Evolutionary conservation across 2,113 vertebrate species (phyloP).

Genomic region (Sander lucioperca): DNA sequence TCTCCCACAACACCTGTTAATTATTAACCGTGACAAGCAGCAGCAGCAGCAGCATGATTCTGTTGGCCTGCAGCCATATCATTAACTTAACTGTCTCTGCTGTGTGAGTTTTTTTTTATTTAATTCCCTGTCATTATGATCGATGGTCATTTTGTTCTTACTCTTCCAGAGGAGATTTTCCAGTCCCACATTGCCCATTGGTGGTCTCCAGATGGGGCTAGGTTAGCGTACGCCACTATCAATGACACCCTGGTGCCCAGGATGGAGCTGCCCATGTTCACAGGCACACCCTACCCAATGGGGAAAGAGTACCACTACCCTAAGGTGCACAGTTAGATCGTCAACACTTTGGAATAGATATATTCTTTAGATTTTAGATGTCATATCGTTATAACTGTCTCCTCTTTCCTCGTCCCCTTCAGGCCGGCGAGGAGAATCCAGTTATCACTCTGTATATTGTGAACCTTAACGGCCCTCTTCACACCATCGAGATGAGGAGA

Average conservation of each 20-base stretch:
- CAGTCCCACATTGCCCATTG: slow-evolving; percentile 95
- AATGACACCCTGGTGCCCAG: slow-evolving; percentile 93
- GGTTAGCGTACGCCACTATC: slow-evolving; percentile 95
- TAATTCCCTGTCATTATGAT: background rate
- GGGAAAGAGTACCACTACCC: slow-evolving; percentile 94
- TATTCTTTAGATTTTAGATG: background rate
- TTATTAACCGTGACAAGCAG: background rate
- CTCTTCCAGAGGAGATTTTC: slow-evolving; percentile 92
- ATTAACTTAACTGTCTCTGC: slow-evolving; percentile 1
- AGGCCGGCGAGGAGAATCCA: slow-evolving; percentile 96
- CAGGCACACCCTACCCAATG: slow-evolving; percentile 89
- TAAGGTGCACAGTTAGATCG: slow-evolving; percentile 86
- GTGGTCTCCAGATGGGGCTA: slow-evolving; percentile 97
- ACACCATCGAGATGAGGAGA: slow-evolving; percentile 94
- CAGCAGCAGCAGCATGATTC: background rate
- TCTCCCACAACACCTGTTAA: background rate
- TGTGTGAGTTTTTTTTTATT: background rate
- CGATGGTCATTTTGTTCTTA: background rate
- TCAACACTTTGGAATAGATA: background rate
- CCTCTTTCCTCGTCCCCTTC: background rate
- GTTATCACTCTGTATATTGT: slow-evolving; percentile 94
- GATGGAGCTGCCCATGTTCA: slow-evolving; percentile 96
- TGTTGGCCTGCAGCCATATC: slow-evolving; percentile 24
- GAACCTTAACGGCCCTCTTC: slow-evolving; percentile 93
- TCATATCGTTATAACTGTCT: fast-evolving